phyloP scores from a whole-genome alignment of 37 sponge, comb jelly and placozoan species.

The Corticium candelabrum region DNA sequence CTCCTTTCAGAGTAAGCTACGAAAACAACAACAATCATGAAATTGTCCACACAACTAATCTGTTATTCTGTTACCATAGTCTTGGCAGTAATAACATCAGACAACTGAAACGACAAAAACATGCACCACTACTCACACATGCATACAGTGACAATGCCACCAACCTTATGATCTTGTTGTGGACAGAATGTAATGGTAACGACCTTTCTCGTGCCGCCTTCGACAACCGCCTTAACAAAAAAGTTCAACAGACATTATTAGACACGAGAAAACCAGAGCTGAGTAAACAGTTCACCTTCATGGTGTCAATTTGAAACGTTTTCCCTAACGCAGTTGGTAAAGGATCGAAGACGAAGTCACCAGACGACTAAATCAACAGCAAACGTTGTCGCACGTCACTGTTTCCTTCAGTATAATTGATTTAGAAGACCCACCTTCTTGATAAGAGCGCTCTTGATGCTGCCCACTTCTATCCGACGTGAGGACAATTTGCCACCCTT shows the following conservation, averaged over 20 bases:
- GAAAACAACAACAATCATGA: background rate
- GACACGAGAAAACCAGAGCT: too few species aligned
- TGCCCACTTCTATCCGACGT: slow-evolving; percentile 15
- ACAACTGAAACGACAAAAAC: background rate
- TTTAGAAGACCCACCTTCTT: slow-evolving; percentile 14
- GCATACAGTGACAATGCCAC: too few species aligned
- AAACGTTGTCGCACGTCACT: too few species aligned
- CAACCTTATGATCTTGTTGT: slow-evolving; percentile 17
- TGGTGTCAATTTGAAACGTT: slow-evolving; percentile 46
- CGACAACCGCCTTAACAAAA: too few species aligned
- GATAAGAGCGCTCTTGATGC: background rate
- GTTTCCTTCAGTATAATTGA: too few species aligned
- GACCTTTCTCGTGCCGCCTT: slow-evolving; percentile 29
- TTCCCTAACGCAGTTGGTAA: slow-evolving; percentile 30
- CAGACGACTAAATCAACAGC: too few species aligned
- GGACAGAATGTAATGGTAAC: slow-evolving; percentile 44
- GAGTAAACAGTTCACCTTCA: slow-evolving; percentile 46
- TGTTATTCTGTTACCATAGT: background rate
- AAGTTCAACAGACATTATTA: too few species aligned
- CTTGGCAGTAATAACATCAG: background rate
- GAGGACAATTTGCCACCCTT: background rate
- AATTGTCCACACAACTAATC: background rate
- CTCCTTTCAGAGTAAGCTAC: slow-evolving; percentile 50
- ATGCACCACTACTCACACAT: background rate
- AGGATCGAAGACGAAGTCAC: slow-evolving; percentile 60